phyloP scores from a whole-genome alignment of 2,888 invertebrate species.

The Drosophila incognita region DNA sequence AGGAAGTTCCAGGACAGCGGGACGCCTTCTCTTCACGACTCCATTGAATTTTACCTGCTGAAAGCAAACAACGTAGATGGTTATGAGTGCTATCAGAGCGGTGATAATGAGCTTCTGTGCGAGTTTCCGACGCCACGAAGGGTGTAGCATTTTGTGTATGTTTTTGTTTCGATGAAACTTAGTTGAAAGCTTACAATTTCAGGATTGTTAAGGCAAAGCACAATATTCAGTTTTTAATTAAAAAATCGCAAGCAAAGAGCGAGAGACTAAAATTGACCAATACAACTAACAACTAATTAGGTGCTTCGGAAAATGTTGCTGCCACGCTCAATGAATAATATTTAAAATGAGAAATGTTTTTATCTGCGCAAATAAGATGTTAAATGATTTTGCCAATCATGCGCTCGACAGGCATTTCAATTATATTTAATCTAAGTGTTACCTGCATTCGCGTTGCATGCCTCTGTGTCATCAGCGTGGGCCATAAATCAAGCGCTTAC shows the following conservation, averaged over 20 bases:
- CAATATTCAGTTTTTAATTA: neutral
- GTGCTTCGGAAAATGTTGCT: neutral
- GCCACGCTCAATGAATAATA: neutral
- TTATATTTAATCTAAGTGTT: neutral
- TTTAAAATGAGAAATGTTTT: neutral
- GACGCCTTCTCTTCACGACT: neutral
- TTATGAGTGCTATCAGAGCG: neutral
- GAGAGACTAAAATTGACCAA: neutral
- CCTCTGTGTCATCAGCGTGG: constrained; percentile 56
- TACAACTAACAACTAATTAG: neutral
- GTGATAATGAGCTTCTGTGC: constrained; percentile 2
- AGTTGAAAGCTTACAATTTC: neutral
- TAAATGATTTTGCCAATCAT: constrained; percentile 1
- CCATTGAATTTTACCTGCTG: neutral
- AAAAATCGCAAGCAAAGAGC: neutral
- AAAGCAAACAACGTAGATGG: neutral
- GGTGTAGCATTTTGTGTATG: constrained; percentile 9
- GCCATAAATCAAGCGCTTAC: constrained; percentile 65
- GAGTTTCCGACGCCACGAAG: constrained; percentile 4
- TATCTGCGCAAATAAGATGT: neutral
- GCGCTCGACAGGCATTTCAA: neutral
- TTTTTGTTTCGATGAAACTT: neutral
- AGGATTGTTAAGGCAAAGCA: neutral
- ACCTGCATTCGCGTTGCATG: constrained; percentile 50
- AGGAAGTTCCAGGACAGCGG: neutral